phyloP scores from a whole-genome alignment of 64 coral and sea anemone species.

The Anthopleura sola region DNA sequence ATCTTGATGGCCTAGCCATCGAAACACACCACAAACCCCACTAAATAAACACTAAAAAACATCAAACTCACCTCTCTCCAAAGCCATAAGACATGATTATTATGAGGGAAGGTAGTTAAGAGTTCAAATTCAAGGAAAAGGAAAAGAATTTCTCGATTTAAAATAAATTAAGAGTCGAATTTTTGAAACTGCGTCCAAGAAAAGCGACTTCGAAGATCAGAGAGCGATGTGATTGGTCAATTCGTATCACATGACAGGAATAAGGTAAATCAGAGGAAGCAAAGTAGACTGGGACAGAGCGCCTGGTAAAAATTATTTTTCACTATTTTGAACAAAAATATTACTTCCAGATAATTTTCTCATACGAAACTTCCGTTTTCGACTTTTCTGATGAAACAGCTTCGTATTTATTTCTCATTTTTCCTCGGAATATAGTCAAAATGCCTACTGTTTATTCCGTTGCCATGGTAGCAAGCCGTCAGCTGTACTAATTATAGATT shows the following conservation, averaged over 20 bases:
- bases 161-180: slow-evolving; percentile 14
- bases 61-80: slow-evolving; percentile 41
- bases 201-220: slow-evolving; percentile 20
- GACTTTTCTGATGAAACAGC: neutral
- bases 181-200: slow-evolving; percentile 36
- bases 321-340: neutral
- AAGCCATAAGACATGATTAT: slow-evolving; percentile 58
- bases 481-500: no score
- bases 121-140: slow-evolving; percentile 4
- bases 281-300: neutral
- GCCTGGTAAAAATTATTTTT: neutral
- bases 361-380: neutral
- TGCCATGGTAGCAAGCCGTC: neutral
- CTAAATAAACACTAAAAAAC: neutral
- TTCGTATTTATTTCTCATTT: neutral
- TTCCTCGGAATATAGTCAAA: neutral
- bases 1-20: slow-evolving; percentile 3
- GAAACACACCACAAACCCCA: slow-evolving; percentile 4
- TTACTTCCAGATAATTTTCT: neutral
- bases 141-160: slow-evolving; percentile 15
- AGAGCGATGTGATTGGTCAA: slow-evolving; percentile 41
- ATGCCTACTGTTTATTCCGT: neutral
- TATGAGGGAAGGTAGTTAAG: neutral
- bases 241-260: slow-evolving; percentile 35
- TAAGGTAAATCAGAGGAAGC: neutral